Conservation (phyloP, 2,797 vertebrate species). For the Gallinago solitaria region DNA sequence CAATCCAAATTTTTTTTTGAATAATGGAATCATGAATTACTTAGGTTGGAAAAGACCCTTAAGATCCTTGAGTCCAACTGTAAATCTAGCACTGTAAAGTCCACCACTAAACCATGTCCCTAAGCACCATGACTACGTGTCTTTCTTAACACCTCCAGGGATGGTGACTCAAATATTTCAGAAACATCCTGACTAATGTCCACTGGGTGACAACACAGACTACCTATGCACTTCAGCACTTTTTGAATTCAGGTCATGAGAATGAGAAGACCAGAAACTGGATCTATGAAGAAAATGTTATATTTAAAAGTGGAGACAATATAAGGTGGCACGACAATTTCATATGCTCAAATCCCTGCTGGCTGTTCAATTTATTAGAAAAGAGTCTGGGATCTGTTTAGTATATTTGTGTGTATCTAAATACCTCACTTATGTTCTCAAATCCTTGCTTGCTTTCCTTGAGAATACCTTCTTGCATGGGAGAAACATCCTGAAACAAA, state of each 20-base stretch:
- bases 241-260: background rate
- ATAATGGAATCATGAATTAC: background rate
- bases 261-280: background rate
- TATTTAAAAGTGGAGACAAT: background rate
- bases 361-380: background rate
- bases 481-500: background rate
- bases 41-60: background rate
- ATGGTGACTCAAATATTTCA: background rate
- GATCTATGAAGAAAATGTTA: background rate
- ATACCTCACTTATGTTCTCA: background rate
- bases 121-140: accelerated
- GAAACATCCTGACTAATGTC: background rate
- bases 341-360: background rate
- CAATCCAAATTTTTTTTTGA: too few species aligned
- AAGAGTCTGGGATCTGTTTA: background rate
- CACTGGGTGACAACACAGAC: background rate
- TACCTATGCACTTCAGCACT: background rate
- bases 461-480: background rate
- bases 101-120: background rate
- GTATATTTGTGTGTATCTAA: background rate
- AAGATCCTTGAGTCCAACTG: background rate
- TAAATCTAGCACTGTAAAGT: background rate
- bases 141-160: background rate
- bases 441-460: background rate
- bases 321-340: background rate